phyloP scores from a whole-genome alignment of 2,113 vertebrate species.

The Perca schrenkii region DNA sequence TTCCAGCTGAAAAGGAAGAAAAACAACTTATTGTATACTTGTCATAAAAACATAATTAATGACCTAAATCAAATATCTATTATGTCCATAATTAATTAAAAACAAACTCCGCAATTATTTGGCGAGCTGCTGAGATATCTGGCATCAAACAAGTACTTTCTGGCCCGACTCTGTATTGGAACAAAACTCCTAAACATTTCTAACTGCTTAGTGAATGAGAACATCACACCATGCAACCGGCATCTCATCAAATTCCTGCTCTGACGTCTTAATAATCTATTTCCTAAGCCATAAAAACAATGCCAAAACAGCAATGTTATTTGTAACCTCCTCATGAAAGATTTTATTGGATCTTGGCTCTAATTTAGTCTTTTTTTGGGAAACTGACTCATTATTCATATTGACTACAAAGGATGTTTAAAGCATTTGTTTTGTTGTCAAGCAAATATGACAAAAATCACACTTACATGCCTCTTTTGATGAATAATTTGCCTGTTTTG shows the following conservation, averaged over 20 bases:
- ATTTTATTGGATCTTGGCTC: not conserved
- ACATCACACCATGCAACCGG: not conserved
- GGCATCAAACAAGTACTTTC: not conserved
- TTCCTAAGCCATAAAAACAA: not conserved
- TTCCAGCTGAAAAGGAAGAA: conserved; percentile 68
- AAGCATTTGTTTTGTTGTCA: not conserved
- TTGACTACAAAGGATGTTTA: not conserved
- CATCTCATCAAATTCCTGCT: not conserved
- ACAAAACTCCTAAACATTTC: conserved; percentile 12
- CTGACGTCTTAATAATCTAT: not conserved
- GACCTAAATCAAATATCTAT: not conserved
- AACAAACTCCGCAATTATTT: not conserved
- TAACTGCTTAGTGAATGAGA: not conserved
- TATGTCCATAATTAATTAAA: not conserved
- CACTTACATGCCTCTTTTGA: not conserved
- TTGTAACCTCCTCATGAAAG: not conserved
- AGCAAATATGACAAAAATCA: not conserved
- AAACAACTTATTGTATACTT: not conserved
- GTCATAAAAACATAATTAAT: not conserved
- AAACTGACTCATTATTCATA: not conserved
- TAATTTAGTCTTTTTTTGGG: not conserved
- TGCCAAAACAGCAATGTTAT: not conserved
- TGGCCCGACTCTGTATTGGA: not conserved
- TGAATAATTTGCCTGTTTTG: not conserved
- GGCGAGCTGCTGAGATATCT: not conserved